Conservation (phyloP, 2,888 invertebrate species). For the Phalangium opilio region DNA sequence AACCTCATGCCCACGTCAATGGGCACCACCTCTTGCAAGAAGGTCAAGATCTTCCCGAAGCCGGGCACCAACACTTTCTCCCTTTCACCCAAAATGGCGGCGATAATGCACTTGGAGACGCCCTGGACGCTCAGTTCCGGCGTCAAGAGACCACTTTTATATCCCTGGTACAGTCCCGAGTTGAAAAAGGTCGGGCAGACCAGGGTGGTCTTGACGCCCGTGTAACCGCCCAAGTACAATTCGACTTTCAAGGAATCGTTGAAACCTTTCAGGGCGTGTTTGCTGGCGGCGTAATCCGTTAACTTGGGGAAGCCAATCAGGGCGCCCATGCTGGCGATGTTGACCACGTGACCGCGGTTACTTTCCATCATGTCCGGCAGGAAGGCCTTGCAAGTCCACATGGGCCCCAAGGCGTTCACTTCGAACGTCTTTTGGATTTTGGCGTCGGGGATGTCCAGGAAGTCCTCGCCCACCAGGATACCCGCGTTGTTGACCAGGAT, state of each 20-base stretch:
- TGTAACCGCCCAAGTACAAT: conserved; percentile 32
- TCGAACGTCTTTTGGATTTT: conserved; percentile 73
- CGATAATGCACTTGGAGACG: too few species aligned
- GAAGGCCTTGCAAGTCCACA: conserved; percentile 80
- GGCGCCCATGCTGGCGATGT: conserved; percentile 79
- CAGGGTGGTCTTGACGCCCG: conserved; percentile 65
- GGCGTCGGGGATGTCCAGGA: conserved; percentile 69
- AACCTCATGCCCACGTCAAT: too few species aligned
- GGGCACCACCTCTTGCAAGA: too few species aligned
- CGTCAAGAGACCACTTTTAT: too few species aligned
- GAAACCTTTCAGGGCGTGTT: conserved; percentile 83
- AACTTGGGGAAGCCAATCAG: conserved; percentile 56
- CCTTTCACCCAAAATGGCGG: too few species aligned
- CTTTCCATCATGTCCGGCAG: conserved; percentile 74
- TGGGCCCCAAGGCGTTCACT: conserved; percentile 71
- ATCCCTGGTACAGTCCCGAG: conserved; percentile 88
- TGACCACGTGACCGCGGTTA: conserved; percentile 80
- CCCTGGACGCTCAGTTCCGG: too few species aligned
- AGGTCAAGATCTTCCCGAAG: too few species aligned
- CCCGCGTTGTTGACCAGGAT: conserved; percentile 88
- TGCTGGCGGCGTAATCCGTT: conserved; percentile 86
- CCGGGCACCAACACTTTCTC: too few species aligned
- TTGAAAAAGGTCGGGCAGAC: conserved; percentile 91
- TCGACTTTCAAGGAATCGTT: conserved; percentile 75
- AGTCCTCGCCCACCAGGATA: conserved; percentile 61